These are phyloP conservation scores for Apotomis turbidana DNA, from an alignment of 2,888 invertebrate genomes.

Conservation along the genomic window DNA sequence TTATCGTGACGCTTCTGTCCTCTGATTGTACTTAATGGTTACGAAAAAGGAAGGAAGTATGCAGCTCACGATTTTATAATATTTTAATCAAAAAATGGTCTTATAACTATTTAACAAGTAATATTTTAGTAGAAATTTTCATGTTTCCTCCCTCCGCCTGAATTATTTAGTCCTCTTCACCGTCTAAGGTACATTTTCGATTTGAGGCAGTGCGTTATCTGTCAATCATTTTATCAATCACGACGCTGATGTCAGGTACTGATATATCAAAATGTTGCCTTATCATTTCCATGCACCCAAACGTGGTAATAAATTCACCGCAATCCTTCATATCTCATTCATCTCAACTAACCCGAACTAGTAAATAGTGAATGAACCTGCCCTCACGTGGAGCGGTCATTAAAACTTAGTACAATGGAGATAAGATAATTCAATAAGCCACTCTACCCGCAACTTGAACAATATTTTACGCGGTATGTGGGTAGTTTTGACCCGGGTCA, in stretches of 20 bases:
- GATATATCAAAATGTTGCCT: too few relatives aligned
- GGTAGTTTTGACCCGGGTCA: slow-evolving; percentile 42
- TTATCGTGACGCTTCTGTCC: not conserved
- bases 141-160: too few relatives aligned
- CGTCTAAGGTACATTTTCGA: too few relatives aligned
- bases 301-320: slow-evolving; percentile 4
- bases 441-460: slow-evolving; percentile 59
- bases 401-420: slow-evolving; percentile 74
- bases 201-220: too few relatives aligned
- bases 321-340: slow-evolving; percentile 25
- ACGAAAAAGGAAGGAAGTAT: not conserved
- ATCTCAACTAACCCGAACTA: slow-evolving; percentile 22
- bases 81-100: too few relatives aligned
- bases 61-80: not conserved
- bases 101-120: too few relatives aligned
- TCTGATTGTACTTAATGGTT: not conserved
- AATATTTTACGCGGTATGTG: slow-evolving; percentile 60
- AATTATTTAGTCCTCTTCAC: too few relatives aligned
- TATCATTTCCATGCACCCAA: not conserved
- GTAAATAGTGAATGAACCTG: slow-evolving; percentile 37
- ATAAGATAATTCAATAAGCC: slow-evolving; percentile 79
- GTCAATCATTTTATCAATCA: too few relatives aligned
- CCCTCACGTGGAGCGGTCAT: slow-evolving; percentile 59
- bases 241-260: too few relatives aligned
- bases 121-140: too few relatives aligned